Evolutionary conservation across 2,113 vertebrate genomes (phyloP).

Genomic region (Panthera leo): DNA sequence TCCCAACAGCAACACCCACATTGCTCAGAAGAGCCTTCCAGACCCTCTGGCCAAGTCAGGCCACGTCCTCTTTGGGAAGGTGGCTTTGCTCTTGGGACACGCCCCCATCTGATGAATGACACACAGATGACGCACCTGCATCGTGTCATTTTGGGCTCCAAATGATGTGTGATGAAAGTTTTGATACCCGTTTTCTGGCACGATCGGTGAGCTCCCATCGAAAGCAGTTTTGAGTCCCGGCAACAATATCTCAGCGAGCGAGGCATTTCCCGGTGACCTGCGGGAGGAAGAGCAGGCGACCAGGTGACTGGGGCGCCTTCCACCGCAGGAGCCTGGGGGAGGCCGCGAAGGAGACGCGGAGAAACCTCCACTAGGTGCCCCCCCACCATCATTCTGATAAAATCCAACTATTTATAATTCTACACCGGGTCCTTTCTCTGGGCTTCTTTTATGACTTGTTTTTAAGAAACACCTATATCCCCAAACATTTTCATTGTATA

Average conservation of each 20-base stretch:
- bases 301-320: accelerated
- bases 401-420: not conserved
- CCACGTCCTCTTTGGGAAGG: not conserved
- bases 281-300: not conserved
- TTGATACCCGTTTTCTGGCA: not conserved
- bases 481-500: not conserved
- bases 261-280: not conserved
- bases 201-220: not conserved
- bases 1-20: accelerated
- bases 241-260: not conserved
- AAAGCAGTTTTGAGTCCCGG: not conserved
- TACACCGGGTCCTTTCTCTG: not conserved
- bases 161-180: not conserved
- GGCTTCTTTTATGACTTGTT: not conserved
- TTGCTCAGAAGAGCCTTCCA: not conserved
- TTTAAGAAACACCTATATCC: not conserved
- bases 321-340: not conserved
- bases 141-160: not conserved
- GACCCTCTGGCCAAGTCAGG: not conserved
- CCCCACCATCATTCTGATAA: not conserved
- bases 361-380: too few relatives aligned
- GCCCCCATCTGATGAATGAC: not conserved
- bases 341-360: not conserved
- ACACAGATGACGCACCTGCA: not conserved
- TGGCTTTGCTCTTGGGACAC: not conserved